These are phyloP conservation scores for Drosophila asahinai DNA, from an alignment of 1,140 invertebrate genomes.

Conservation along the genomic window DNA sequence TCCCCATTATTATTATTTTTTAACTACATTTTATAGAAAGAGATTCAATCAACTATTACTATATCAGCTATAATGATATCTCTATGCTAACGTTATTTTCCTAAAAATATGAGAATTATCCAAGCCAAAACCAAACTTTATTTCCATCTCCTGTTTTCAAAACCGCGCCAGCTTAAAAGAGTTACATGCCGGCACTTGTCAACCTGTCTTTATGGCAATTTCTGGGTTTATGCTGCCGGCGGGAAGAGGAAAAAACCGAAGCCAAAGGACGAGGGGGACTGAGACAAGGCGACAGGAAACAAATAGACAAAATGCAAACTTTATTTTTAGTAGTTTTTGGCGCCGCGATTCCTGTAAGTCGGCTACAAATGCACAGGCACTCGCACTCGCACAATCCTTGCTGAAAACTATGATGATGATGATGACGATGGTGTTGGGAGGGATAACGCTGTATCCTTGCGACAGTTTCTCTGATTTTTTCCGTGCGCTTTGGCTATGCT, in stretches of 20 bases:
- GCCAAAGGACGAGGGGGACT: conserved; percentile 9
- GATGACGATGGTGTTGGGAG: conserved; percentile 1
- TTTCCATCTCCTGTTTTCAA: not conserved
- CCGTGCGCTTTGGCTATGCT: conserved; percentile 27
- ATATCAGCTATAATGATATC: too few relatives aligned
- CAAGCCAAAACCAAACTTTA: not conserved
- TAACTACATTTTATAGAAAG: too few relatives aligned
- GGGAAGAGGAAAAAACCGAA: conserved; percentile 24
- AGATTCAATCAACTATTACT: too few relatives aligned
- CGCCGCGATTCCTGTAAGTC: conserved; percentile 67
- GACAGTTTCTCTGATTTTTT: conserved; percentile 51
- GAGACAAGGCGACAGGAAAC: conserved; percentile 69
- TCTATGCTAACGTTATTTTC: too few relatives aligned
- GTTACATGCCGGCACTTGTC: conserved; percentile 17
- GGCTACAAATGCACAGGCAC: conserved; percentile 38
- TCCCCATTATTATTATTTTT: too few relatives aligned
- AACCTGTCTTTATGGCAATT: conserved; percentile 54
- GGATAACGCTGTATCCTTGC: conserved; percentile 22
- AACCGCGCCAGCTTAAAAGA: not conserved
- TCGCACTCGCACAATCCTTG: conserved; percentile 33
- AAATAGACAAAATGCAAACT: conserved; percentile 81
- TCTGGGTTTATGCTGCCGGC: conserved; percentile 31
- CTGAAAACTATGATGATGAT: conserved; percentile 8
- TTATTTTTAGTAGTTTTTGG: conserved; percentile 83
- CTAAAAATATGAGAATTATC: not conserved